phyloP scores from a whole-genome alignment of 2,888 invertebrate genomes.

The Zygogramma bicolorata region DNA sequence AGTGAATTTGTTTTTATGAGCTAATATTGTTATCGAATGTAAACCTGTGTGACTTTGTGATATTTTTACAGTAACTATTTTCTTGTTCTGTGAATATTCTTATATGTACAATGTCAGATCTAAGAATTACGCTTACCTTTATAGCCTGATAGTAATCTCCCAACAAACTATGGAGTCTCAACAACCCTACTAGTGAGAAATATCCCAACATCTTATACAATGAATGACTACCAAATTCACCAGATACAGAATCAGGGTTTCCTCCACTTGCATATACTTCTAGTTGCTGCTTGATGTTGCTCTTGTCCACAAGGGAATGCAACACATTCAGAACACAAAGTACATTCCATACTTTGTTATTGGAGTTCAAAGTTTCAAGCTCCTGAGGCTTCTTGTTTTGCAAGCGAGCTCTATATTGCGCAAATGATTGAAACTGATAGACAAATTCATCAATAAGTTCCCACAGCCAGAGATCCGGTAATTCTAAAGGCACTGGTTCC shows the following conservation, averaged over 20 bases:
- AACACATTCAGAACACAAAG: constrained; percentile 97
- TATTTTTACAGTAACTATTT: no score
- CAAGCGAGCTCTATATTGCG: constrained; percentile 81
- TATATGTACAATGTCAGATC: no score
- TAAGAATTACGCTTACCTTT: constrained; percentile 68
- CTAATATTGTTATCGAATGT: no score
- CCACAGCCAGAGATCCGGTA: constrained; percentile 99
- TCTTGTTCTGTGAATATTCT: no score
- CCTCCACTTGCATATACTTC: constrained; percentile 91
- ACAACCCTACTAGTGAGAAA: constrained; percentile 95
- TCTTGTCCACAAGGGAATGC: constrained; percentile 97
- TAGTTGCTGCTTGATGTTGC: constrained; percentile 96
- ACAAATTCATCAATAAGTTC: constrained; percentile 99
- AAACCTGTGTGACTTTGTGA: no score
- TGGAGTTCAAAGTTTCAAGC: constrained; percentile 80
- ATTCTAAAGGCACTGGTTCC: constrained; percentile 87
- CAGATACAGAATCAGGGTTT: constrained; percentile 93
- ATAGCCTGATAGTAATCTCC: constrained; percentile 99
- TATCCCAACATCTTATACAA: constrained; percentile 99
- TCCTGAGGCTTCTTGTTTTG: constrained; percentile 85
- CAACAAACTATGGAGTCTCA: constrained; percentile 94
- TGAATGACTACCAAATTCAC: constrained; percentile 95
- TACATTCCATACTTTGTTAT: constrained; percentile 97
- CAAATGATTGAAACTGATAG: constrained; percentile 95
- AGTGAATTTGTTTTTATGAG: no score